phyloP scores from a whole-genome alignment of 2,888 invertebrate species.

The Rhamnusium bicolor region DNA sequence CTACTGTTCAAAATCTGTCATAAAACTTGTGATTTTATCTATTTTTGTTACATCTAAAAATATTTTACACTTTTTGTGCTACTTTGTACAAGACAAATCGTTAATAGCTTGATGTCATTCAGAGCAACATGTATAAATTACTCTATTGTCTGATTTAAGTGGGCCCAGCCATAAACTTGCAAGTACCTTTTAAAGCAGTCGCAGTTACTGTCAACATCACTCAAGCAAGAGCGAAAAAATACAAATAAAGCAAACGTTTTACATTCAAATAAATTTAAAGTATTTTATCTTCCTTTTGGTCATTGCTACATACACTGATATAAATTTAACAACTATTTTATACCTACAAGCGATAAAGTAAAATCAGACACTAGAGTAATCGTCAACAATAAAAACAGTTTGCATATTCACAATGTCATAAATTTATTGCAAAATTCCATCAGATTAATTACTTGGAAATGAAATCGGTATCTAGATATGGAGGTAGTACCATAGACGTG shows the following conservation, averaged over 20 bases:
- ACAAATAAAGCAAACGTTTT: not conserved
- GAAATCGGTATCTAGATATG: not conserved
- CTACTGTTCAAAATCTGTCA: too few species aligned
- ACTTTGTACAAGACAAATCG: not conserved
- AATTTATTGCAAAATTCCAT: conserved; percentile 40
- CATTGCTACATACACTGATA: not conserved
- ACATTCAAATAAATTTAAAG: not conserved
- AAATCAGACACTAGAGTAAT: not conserved
- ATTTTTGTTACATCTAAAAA: too few species aligned
- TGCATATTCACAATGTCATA: conserved; percentile 15
- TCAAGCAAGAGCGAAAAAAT: not conserved
- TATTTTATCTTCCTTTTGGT: not conserved
- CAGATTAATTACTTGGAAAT: conserved; percentile 34
- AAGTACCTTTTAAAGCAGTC: not conserved
- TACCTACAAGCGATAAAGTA: conserved; percentile 1
- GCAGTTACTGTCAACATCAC: not conserved
- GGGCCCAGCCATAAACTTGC: not conserved
- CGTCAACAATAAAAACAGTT: conserved; percentile 3
- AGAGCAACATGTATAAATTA: not conserved
- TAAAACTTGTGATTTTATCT: too few species aligned
- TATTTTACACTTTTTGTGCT: too few species aligned
- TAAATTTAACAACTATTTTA: not conserved
- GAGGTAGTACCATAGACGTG: not conserved
- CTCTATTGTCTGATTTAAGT: not conserved
- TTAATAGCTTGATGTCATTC: not conserved